Base-by-base conservation (phyloP, 2,797 vertebrate genomes). In the Malurus leucopterus region DNA sequence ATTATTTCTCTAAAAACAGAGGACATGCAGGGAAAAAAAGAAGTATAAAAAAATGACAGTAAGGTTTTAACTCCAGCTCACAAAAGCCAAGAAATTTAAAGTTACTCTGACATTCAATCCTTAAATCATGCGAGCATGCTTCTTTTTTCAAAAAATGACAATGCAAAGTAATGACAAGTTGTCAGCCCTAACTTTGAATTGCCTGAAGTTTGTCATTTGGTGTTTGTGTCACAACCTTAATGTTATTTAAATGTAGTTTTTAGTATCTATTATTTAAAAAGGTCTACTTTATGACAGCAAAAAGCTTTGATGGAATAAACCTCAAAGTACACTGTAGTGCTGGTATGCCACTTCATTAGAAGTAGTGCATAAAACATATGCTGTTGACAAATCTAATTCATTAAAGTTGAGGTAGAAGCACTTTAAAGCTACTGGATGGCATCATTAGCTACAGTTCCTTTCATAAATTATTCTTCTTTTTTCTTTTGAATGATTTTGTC, bases 181-280 rank as follows among this genome's bases (percentile, higher is more conserved):
- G 95, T 96, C 97, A 97, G 59, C 88, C 36, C 70, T 67, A 93
- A 93, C 94, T 97, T 96, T 96, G 96, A 97, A 96, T 95, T 92
- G 88, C 90, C 86, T 77, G 88, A 95, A 95, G 94, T 95, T 96
- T 97, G 96, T 96, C 96, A 97, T 91, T 87, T 95, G 96, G 95
- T 96, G 93, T 97, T 97, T 97, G 95, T 97, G 97, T 97, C 96
- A 96, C 96, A 97, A 97, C 94, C 96, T 96, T 96, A 95, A 96
- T 94, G 95, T 96, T 97, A 97, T 96, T 97, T 97, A 97, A 97
- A 97, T 96, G 96, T 95, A 96, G 77, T 95, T 97, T 96, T 95
- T 96, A 97, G 88, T 97, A 97, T 96, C 95, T 97, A 97, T 97
- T 97, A 97, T 97, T 97, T 97, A 96, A 96, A 96, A 97, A 96